These are phyloP conservation scores for Hippoglossus stenolepis DNA, from an alignment of 2,113 vertebrate species.

Conservation along the genomic window DNA sequence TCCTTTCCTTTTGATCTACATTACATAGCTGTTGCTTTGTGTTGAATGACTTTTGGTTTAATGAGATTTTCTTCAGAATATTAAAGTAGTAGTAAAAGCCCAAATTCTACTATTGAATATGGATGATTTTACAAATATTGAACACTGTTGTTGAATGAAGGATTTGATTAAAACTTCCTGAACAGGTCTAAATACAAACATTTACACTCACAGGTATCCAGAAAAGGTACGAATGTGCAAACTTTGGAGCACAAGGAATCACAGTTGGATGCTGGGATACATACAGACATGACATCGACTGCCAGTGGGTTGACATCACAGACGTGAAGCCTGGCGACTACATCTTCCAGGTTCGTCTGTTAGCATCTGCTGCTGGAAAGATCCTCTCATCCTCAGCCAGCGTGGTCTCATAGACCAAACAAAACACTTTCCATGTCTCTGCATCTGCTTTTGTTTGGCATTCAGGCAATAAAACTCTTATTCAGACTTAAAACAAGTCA, in stretches of 20 bases:
- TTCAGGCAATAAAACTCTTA: background rate
- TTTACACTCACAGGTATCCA: constrained; percentile 83
- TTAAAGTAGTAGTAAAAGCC: background rate
- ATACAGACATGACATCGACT: constrained; percentile 97
- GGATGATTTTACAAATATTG: background rate
- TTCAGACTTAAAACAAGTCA: background rate
- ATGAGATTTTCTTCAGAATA: too few relatives aligned
- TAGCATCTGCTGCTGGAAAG: constrained; percentile 36
- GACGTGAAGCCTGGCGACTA: constrained; percentile 92
- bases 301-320: constrained; percentile 96
- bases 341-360: constrained; percentile 88
- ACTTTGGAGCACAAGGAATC: constrained; percentile 95
- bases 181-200: too few relatives aligned
- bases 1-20: background rate
- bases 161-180: background rate
- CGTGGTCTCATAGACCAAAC: constrained; percentile 26
- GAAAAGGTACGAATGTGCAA: constrained; percentile 92
- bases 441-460: constrained; percentile 1
- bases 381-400: constrained; percentile 26
- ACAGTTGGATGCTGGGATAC: constrained; percentile 95
- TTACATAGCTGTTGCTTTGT: background rate
- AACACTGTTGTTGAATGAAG: background rate
- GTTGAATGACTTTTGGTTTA: background rate
- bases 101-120: too few relatives aligned
- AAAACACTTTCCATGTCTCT: constrained; percentile 30